Evolutionary conservation across 2,888 invertebrate species (phyloP).

Genomic region (Idaea biselata): DNA sequence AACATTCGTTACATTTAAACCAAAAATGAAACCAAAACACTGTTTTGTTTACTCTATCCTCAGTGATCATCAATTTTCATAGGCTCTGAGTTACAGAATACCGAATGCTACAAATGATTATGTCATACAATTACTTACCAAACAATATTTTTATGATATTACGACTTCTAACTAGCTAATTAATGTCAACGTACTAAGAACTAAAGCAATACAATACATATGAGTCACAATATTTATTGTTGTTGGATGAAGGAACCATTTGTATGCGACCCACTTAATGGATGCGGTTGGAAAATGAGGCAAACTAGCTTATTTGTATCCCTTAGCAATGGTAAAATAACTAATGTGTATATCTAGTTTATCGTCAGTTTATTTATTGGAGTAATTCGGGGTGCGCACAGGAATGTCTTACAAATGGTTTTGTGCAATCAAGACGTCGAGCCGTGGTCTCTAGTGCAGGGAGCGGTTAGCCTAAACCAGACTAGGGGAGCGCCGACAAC

Average conservation of each 20-base stretch:
- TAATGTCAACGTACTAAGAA: background rate
- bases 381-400: constrained; percentile 18
- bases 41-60: too few relatives aligned
- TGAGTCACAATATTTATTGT: background rate
- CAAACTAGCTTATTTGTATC: background rate
- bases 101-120: background rate
- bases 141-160: background rate
- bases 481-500: constrained; percentile 50
- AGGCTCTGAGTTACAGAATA: background rate
- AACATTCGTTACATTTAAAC: too few relatives aligned
- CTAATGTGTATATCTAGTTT: constrained; percentile 7
- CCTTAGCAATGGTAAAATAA: background rate
- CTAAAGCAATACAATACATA: background rate
- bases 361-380: constrained; percentile 10
- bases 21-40: too few relatives aligned
- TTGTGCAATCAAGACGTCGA: constrained; percentile 35
- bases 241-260: background rate
- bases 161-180: background rate
- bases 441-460: constrained; percentile 33
- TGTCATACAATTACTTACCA: background rate
- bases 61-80: background rate
- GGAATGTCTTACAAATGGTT: constrained; percentile 38
- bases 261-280: background rate
- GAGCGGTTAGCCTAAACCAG: constrained; percentile 47
- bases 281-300: constrained; percentile 2